Conservation (phyloP, 2,888 invertebrate genomes). For the Drosophila setosimentum region DNA sequence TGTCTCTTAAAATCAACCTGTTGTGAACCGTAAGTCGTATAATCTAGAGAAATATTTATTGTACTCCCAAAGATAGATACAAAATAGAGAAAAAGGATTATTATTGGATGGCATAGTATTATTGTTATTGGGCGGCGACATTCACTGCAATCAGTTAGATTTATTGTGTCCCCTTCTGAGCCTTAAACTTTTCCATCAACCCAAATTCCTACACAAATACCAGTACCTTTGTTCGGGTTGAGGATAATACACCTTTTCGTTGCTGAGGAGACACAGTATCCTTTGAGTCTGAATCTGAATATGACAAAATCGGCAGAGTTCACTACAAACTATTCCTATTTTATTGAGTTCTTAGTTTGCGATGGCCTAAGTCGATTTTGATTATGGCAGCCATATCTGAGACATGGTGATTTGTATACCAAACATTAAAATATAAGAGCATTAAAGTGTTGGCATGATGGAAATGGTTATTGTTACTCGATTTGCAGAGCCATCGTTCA, state of each 20-base stretch:
- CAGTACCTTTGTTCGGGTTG: neutral
- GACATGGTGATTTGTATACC: neutral
- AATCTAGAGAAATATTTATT: neutral
- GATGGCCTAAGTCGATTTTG: neutral
- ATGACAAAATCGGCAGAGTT: neutral
- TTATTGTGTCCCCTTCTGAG: neutral
- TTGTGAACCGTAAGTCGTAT: neutral
- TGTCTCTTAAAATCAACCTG: neutral
- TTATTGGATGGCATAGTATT: neutral
- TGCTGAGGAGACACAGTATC: neutral
- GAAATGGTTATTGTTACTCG: neutral
- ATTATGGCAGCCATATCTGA: too few species aligned
- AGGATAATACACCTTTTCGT: neutral
- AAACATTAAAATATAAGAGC: slow-evolving; percentile 9
- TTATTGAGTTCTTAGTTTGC: neutral
- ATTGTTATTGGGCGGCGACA: neutral
- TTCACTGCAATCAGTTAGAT: neutral
- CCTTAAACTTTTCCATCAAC: neutral
- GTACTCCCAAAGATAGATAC: neutral
- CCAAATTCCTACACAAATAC: neutral
- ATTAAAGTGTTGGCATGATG: slow-evolving; percentile 2
- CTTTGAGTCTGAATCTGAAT: too few species aligned
- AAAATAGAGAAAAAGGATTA: neutral
- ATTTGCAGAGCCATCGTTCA: slow-evolving; percentile 24
- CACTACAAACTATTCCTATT: neutral